phyloP scores from a whole-genome alignment of 2,888 invertebrate genomes.

The Dryomyza anilis region DNA sequence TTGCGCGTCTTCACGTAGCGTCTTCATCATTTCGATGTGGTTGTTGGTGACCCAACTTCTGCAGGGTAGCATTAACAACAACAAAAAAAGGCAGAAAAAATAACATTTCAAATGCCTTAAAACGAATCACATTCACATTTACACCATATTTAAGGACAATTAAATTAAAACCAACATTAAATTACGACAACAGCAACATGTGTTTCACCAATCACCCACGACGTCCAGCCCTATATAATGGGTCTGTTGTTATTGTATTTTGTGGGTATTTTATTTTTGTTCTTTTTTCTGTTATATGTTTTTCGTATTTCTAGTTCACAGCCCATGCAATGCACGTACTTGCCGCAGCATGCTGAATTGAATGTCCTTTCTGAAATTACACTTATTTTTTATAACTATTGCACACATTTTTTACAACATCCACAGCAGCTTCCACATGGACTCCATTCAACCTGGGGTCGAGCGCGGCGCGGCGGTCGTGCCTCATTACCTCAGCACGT shows the following conservation, averaged over 20 bases:
- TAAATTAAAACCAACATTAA: conserved; percentile 18
- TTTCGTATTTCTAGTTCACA: neutral
- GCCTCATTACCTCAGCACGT: conserved; percentile 47
- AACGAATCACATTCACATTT: conserved; percentile 15
- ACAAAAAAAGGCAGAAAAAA: too few relatives aligned
- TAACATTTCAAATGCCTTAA: too few relatives aligned
- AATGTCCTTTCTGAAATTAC: neutral
- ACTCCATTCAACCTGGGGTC: too few relatives aligned
- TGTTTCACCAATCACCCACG: neutral
- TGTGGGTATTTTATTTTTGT: too few relatives aligned
- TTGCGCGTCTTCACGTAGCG: too few relatives aligned
- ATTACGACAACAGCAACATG: conserved; percentile 14
- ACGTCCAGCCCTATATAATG: too few relatives aligned
- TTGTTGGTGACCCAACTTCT: too few relatives aligned
- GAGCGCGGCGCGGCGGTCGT: neutral
- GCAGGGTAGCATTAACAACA: too few relatives aligned
- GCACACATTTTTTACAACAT: conserved; percentile 10
- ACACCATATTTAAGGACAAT: conserved; percentile 11
- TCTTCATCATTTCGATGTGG: too few relatives aligned
- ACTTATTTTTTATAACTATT: neutral
- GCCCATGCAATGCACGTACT: conserved; percentile 2
- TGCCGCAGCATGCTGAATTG: neutral
- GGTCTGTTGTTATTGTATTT: too few relatives aligned
- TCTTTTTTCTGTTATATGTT: neutral
- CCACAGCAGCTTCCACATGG: too few relatives aligned